Evolutionary conservation across 30 jellyfish, hydroid and myxozoan genomes (phyloP).

Genomic region (Chrysaora quinquecirrha): DNA sequence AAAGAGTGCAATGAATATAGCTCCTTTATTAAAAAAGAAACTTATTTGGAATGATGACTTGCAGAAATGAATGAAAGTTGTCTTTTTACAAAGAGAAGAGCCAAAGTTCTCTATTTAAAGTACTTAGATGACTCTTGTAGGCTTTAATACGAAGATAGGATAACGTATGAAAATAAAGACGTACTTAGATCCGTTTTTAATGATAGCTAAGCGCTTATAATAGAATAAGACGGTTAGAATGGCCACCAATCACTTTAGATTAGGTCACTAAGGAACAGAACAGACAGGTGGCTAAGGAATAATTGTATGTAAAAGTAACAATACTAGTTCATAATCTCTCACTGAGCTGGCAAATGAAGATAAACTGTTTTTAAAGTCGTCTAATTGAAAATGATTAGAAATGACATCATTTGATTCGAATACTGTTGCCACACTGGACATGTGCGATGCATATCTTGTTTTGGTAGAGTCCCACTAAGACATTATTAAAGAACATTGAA

Average conservation of each 20-base stretch:
- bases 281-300: not conserved
- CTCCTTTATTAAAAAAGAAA: too few relatives aligned
- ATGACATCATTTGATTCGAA: not conserved
- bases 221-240: not conserved
- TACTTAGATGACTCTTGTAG: too few relatives aligned
- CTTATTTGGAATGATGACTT: too few relatives aligned
- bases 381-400: not conserved
- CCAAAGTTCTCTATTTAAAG: too few relatives aligned
- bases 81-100: too few relatives aligned
- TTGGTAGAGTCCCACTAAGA: too few relatives aligned
- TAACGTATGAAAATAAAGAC: not conserved
- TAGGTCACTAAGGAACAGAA: not conserved
- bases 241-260: not conserved
- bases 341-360: not conserved
- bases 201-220: not conserved
- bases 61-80: too few relatives aligned
- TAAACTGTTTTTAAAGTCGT: not conserved
- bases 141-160: too few relatives aligned
- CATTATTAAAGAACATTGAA: too few relatives aligned
- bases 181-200: constrained; percentile 1
- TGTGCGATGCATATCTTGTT: not conserved
- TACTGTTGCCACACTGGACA: not conserved
- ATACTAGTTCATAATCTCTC: not conserved
- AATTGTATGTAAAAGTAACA: not conserved
- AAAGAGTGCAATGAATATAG: too few relatives aligned